Evolutionary conservation across 2,797 vertebrate species (phyloP), one percentile per base, ranked within the genome.

Genomic region (Acropternis orthonyx): DNA sequence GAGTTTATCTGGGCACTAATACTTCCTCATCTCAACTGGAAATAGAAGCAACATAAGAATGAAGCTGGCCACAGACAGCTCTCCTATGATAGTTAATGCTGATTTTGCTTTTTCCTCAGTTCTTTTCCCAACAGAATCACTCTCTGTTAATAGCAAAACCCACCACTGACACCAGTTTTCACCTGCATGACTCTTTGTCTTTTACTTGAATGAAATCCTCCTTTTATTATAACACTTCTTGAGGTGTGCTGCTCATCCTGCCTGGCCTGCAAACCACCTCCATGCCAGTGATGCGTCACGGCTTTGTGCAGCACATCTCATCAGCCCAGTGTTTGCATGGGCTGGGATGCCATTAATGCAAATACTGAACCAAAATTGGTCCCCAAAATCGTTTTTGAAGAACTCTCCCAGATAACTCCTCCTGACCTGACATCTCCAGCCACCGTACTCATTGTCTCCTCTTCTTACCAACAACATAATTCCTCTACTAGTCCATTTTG

Each of bases 181-280:
- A 90, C 88, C 88, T 76, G 79, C 21, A 14, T 52, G 83, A 81
- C 85, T 55, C 59, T 91, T 37, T 81, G 77, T 90, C 92, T 90
- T 94, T 95, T 92, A 66, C 66, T 92, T 94, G 73, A 96, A 92
- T 84, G 95, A 90, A 92, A 94, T 34, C 36, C 32, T 90, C 36
- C n/a, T 88, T 95, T 94, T 90, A 86, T 92, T 93, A 66, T 55
- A 30, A 58, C 58, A 1, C 1, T 72, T 84, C 55, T 75, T 4
- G 5, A 92, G 59, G 43, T 82, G 80, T 32, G 71, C 73, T 2
- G 6, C 56, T 96, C 7, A 0, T 88, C 71, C 82, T 88, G 48
- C 65, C 69, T 79, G 88, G 58, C 89, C 90, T 82, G 73, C 58
- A 92, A 85, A 61, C 69, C 79, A 26, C 62, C 79, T 80, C 72